phyloP scores from a whole-genome alignment of 1,140 invertebrate genomes.

The Aphis gossypii region DNA sequence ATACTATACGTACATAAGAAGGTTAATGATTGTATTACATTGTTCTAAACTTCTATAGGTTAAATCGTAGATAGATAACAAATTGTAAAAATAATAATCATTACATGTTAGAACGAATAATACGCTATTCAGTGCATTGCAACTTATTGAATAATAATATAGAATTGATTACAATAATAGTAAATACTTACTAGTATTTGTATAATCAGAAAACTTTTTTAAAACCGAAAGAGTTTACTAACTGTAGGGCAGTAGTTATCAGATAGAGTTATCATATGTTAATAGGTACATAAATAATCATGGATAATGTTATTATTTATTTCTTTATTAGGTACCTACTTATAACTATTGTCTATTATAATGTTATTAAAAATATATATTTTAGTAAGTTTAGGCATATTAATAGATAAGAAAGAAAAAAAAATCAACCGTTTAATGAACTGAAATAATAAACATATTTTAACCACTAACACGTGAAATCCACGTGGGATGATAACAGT shows the following conservation, averaged over 20 bases:
- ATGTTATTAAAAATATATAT: not conserved
- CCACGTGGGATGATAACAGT: constrained; percentile 20
- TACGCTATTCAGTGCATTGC: not conserved
- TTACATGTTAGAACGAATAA: not conserved
- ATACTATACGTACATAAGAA: not conserved
- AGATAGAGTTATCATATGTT: not conserved
- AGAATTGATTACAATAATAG: not conserved
- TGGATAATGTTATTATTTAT: not conserved
- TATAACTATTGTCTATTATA: not conserved
- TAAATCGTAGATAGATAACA: constrained; percentile 4
- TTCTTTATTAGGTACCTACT: not conserved
- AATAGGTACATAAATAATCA: not conserved
- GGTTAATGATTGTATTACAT: not conserved
- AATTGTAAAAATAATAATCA: not conserved
- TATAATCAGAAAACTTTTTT: not conserved
- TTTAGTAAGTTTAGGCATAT: not conserved
- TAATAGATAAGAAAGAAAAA: not conserved
- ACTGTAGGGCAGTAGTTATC: not conserved
- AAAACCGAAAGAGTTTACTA: not conserved
- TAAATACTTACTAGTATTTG: not conserved
- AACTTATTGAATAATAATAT: constrained; percentile 10
- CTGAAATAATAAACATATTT: not conserved
- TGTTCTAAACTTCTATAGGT: not conserved
- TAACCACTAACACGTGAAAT: constrained; percentile 14
- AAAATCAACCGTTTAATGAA: not conserved